Evolutionary conservation across 2,888 invertebrate species (phyloP), one percentile per base, ranked within the genome.

Genomic region (Hirtodrosophila histrioides): DNA sequence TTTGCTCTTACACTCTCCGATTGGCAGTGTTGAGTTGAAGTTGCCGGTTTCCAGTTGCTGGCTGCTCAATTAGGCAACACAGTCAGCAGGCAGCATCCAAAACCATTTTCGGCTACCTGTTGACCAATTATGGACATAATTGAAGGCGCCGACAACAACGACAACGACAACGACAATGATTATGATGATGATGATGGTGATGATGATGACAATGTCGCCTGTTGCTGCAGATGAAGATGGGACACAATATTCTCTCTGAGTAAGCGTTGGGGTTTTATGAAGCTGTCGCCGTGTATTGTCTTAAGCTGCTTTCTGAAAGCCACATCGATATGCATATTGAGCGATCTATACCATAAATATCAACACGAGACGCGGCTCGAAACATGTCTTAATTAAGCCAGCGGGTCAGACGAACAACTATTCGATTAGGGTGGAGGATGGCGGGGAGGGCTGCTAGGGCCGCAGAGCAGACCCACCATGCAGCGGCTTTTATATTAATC

Each of bases 371-470:
- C 54, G 61, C 79, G 63, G 64, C 66, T 43, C 70, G 69, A 66
- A 71, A 74, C 87, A 84, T 84, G 88, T 84, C 83, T 88, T 88
- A 88, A 84, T 84, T 84, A 84, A 84, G 87, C 67, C 75, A 69
- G 50, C 56, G 51, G 61, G 75, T 69, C 84, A 27, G 24, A 24
- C 12, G 24, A 12, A 23, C 4, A 7, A n/a, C 36, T 17, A 4
- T 9, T 17, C 17, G 17, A 17, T 17, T 17, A 17, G 17, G 17
- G 17, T 17, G 17, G 17, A 17, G 17, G 17, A 2, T 1, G 17
- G 17, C 17, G 2, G 17, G 2, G 17, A 2, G 17, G 17, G 17
- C 17, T 17, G 17, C 1, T 17, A 17, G 17, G 2, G n/a, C 12
- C 0, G 9, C 11, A n/a, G n/a, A n/a, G 24, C 31, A 29, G 62